Conservation (phyloP, 2,888 invertebrate species). For the Octonoba sinensis region DNA sequence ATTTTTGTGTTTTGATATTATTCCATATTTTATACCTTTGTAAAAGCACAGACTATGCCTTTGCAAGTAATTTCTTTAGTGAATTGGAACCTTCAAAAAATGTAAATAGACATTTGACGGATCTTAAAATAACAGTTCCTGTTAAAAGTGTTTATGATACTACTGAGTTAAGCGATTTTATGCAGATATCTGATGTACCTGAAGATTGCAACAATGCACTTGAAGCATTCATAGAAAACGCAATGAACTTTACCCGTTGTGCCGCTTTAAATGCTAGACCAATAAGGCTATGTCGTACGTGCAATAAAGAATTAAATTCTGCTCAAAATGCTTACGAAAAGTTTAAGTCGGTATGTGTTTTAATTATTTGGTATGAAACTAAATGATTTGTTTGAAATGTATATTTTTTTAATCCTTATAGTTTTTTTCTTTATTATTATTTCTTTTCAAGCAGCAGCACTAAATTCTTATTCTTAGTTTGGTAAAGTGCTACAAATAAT, state of each 20-base stretch:
- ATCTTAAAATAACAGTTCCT: too few species aligned
- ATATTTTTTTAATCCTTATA: background rate
- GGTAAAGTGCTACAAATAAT: too few species aligned
- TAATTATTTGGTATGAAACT: background rate
- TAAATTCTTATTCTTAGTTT: too few species aligned
- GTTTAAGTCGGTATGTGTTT: slow-evolving; percentile 11
- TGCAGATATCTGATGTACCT: background rate
- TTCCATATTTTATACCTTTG: too few species aligned
- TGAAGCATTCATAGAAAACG: slow-evolving; percentile 15
- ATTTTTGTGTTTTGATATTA: too few species aligned
- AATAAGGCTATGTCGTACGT: slow-evolving; percentile 20
- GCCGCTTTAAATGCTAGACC: slow-evolving; percentile 27
- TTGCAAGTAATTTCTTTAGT: too few species aligned
- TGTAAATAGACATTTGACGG: too few species aligned
- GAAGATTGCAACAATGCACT: slow-evolving; percentile 18
- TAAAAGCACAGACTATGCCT: too few species aligned
- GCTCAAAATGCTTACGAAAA: slow-evolving; percentile 1
- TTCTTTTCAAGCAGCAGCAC: too few species aligned
- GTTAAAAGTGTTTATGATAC: too few species aligned
- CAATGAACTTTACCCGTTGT: slow-evolving; percentile 34
- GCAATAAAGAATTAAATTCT: slow-evolving; percentile 1
- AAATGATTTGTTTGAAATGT: background rate
- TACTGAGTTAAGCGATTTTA: too few species aligned
- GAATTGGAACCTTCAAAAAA: too few species aligned
- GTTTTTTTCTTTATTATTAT: background rate